Base-by-base conservation (phyloP, 2,888 invertebrate genomes). In the Andrena haemorrhoa region DNA sequence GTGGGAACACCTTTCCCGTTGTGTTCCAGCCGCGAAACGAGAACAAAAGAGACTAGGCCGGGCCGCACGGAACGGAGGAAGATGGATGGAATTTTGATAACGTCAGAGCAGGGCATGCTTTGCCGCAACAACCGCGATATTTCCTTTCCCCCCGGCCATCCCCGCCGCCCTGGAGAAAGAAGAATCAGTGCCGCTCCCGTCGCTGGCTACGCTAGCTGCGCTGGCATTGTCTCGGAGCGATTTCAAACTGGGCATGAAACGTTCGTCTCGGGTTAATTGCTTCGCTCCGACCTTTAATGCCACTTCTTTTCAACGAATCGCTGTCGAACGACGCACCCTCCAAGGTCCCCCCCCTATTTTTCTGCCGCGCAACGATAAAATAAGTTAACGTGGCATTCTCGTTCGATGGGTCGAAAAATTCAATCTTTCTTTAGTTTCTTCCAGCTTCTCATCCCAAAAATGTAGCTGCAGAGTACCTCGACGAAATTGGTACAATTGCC, bases 81-180 rank as follows among this genome's bases (percentile, higher is more conserved):
- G 81, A 78, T 69, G 81, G 75, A 76, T 73, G 88, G 89, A 89
- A 90, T 90, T 89, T 89, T 90, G 88, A 89, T 89, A 89, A 87
- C 85, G 88, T 82, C 79, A 75, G 83, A 78, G 71, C 79, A 79
- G 74, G 84, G 84, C 84, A 83, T 82, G 86, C 87, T 84, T 86
- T 49, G 78, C 87, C 88, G 79, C 81, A 65, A 82, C 82, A 87
- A 88, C 87, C 85, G 70, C 86, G 74, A 84, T 80, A 81, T 82
- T 87, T 84, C 78, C 60, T 71, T 56, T 65, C 64, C 61, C 51
- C 61, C 58, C 49, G 76, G 71, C 86, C 82, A 82, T 79, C 66
- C 74, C 51, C 8, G 26, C 33, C n/a, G n/a, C n/a, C 23, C 20
- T 8, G 8, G 33, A 58, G 49, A 31, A 23, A 47, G 53, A 71